phyloP scores from a whole-genome alignment of 2,888 invertebrate genomes.

The Nezara viridula region DNA sequence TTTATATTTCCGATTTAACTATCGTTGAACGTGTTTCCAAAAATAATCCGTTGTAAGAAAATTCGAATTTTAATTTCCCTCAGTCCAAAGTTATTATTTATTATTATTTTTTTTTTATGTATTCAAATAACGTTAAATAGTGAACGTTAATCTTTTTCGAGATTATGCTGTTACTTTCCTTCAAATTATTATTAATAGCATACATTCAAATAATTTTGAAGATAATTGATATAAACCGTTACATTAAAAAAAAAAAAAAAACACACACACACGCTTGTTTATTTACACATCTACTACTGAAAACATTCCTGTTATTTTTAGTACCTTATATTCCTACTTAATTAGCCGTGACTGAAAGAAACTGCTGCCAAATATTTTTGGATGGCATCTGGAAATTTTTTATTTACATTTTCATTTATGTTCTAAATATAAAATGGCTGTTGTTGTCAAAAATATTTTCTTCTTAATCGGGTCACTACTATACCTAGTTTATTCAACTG shows the following conservation, averaged over 20 bases:
- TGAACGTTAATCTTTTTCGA: neutral
- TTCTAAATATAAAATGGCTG: neutral
- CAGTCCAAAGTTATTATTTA: too few species aligned
- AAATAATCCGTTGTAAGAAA: too few species aligned
- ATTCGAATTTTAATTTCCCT: too few species aligned
- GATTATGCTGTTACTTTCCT: neutral
- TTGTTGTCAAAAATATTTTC: too few species aligned
- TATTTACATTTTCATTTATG: neutral
- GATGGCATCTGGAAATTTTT: neutral
- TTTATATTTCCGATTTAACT: too few species aligned
- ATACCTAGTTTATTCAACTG: neutral
- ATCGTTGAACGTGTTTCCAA: too few species aligned
- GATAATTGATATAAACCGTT: too few species aligned
- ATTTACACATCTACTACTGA: neutral
- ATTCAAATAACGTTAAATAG: neutral
- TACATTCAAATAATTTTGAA: too few species aligned
- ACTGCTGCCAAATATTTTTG: conserved; percentile 13
- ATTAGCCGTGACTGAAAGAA: neutral
- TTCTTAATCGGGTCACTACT: neutral
- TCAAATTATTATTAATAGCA: too few species aligned
- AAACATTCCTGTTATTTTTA: neutral
- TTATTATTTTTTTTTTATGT: neutral
- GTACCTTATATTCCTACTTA: neutral
- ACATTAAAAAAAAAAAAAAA: too few species aligned
- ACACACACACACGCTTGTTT: neutral